Conservation (phyloP, 2,113 vertebrate genomes). For the Chaetops frenatus region DNA sequence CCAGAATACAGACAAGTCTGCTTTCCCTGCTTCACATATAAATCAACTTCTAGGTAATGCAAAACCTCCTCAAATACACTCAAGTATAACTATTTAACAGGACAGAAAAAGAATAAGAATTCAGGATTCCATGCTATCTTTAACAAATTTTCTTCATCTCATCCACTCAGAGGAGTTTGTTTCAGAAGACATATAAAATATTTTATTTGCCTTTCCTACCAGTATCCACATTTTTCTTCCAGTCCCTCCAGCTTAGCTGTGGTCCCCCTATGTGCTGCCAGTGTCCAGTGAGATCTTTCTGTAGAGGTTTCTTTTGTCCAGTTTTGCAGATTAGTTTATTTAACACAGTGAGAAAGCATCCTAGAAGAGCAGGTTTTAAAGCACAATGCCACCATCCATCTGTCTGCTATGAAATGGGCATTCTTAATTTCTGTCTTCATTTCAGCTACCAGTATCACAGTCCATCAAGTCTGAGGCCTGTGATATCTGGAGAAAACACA, state of each 20-base stretch:
- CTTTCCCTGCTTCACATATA: background rate
- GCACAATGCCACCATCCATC: background rate
- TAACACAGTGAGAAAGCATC: background rate
- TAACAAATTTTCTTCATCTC: background rate
- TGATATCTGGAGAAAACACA: background rate
- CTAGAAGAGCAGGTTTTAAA: background rate
- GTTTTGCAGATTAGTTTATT: background rate
- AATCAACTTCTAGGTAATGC: background rate
- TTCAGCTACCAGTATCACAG: background rate
- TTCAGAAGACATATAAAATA: background rate
- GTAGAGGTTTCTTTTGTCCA: background rate
- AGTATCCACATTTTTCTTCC: background rate
- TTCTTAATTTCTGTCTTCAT: background rate
- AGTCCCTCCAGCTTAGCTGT: background rate
- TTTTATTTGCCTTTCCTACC: background rate
- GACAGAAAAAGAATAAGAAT: background rate
- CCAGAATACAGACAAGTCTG: background rate
- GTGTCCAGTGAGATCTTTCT: background rate
- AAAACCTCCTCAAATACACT: background rate
- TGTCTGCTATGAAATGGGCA: background rate
- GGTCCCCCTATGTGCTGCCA: background rate
- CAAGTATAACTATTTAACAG: background rate
- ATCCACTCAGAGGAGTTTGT: background rate
- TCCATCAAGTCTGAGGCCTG: background rate
- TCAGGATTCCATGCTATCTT: background rate